Percentiles rank a stretch among this genome's conserved stretches.
Evolutionary conservation across 2,888 invertebrate species (phyloP).

Genomic region (Caenorhabditis imperialis): DNA sequence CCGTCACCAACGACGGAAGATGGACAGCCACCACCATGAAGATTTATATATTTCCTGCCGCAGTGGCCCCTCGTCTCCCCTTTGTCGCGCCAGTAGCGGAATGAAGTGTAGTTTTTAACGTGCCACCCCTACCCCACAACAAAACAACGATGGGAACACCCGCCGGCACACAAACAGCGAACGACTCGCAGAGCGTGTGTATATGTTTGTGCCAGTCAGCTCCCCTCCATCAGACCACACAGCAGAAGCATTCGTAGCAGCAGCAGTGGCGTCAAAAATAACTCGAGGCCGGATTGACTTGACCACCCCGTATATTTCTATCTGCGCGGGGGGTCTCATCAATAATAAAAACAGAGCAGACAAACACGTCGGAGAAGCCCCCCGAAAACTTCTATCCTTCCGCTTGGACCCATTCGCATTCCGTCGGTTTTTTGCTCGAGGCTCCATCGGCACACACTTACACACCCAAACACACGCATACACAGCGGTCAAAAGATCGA

Average conservation of each 20-base stretch:
- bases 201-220: slow-evolving; percentile 50
- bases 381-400: slow-evolving; percentile 6
- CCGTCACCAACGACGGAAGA: neutral
- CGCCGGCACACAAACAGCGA: slow-evolving; percentile 40
- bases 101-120: slow-evolving; percentile 26
- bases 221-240: slow-evolving; percentile 30
- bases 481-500: slow-evolving; percentile 53
- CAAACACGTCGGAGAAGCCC: slow-evolving; percentile 20
- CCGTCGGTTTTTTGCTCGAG: slow-evolving; percentile 36
- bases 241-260: slow-evolving; percentile 15
- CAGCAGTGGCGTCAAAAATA: slow-evolving; percentile 34
- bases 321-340: slow-evolving; percentile 30
- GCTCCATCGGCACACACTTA: slow-evolving; percentile 10
- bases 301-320: slow-evolving; percentile 33
- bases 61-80: neutral
- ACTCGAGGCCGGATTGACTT: slow-evolving; percentile 29
- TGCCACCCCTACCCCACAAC: slow-evolving; percentile 40
- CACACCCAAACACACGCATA: slow-evolving; percentile 14
- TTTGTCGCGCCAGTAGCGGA: slow-evolving; percentile 6
- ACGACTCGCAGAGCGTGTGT: slow-evolving; percentile 35
- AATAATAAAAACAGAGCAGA: slow-evolving; percentile 31
- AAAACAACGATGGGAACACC: slow-evolving; percentile 43
- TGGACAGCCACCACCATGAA: too few species aligned
- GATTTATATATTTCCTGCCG: neutral
- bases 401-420: neutral